A percentile compares a stretch with the other conserved stretches of the same genome.
Conservation (phyloP, 2,113 vertebrate genomes). For the Oreochromis tanganicae region DNA sequence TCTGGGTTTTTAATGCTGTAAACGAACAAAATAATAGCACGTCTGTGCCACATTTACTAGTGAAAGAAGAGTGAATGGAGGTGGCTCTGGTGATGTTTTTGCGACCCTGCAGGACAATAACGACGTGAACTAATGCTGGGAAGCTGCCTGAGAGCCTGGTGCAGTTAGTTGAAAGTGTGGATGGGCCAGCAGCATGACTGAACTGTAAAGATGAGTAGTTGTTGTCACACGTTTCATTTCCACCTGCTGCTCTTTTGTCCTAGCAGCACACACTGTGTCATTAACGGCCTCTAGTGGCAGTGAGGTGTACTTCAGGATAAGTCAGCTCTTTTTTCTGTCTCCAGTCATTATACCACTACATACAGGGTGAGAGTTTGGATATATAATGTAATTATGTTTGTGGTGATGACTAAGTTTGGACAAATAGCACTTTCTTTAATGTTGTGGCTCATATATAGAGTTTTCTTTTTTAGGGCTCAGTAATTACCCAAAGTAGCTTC, state of each 20-base stretch:
- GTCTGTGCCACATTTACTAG: slow-evolving; percentile 48
- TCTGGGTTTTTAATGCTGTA: slow-evolving; percentile 38
- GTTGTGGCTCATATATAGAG: not conserved
- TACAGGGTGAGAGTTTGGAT: not conserved
- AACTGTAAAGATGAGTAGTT: not conserved
- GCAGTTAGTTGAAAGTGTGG: not conserved
- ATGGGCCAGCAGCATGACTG: not conserved
- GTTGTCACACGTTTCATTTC: not conserved
- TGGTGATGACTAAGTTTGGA: not conserved
- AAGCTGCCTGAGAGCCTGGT: not conserved
- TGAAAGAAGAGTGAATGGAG: slow-evolving; percentile 44
- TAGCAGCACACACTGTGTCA: not conserved
- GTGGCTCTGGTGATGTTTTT: slow-evolving; percentile 2
- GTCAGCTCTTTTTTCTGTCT: not conserved
- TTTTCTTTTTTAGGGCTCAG: not conserved
- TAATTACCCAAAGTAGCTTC: not conserved
- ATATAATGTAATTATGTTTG: not conserved
- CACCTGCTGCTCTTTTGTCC: not conserved
- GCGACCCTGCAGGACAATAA: slow-evolving; percentile 23
- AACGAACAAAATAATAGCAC: slow-evolving; percentile 60
- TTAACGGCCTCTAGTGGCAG: slow-evolving; percentile 44
- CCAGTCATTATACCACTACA: not conserved
- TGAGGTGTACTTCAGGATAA: not conserved
- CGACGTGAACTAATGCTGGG: not conserved
- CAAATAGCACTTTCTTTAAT: not conserved